Evolutionary conservation across 2,888 invertebrate species (phyloP).

Genomic region (Caenorhabditis macrosperma): DNA sequence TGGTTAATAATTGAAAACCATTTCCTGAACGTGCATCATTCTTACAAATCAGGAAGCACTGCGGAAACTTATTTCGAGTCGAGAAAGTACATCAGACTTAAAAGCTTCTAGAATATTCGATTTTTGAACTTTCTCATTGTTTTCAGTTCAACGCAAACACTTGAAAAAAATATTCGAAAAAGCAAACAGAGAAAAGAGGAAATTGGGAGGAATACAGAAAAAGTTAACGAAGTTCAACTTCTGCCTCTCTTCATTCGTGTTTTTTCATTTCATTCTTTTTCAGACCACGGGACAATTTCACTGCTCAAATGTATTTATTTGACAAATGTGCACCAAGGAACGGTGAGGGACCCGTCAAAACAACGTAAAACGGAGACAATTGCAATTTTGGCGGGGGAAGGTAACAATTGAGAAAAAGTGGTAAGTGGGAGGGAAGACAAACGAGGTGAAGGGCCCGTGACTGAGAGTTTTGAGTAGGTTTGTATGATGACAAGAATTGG

Average conservation of each 20-base stretch:
- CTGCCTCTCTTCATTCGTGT: neutral
- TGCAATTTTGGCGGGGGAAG: conserved; percentile 7
- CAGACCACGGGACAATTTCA: neutral
- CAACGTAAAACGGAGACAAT: conserved; percentile 15
- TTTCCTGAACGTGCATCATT: no score
- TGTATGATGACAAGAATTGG: conserved; percentile 12
- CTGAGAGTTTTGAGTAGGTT: neutral
- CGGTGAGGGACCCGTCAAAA: conserved; percentile 9
- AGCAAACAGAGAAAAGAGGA: neutral
- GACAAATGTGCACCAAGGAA: conserved; percentile 3
- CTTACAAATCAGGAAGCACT: no score
- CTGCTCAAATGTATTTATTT: neutral
- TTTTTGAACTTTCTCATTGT: neutral
- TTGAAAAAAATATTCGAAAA: neutral
- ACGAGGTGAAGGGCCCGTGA: neutral
- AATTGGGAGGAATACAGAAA: neutral
- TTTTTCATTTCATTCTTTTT: neutral
- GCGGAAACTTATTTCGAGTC: no score
- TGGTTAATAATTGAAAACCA: no score
- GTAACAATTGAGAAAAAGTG: neutral
- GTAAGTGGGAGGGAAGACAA: neutral
- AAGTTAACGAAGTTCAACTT: conserved; percentile 8
- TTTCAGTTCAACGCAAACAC: neutral
- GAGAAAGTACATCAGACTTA: no score
- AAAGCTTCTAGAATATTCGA: neutral